These are phyloP conservation scores for Neolamprologus devosi DNA, from an alignment of 2,113 vertebrate genomes.

Conservation along the genomic window DNA sequence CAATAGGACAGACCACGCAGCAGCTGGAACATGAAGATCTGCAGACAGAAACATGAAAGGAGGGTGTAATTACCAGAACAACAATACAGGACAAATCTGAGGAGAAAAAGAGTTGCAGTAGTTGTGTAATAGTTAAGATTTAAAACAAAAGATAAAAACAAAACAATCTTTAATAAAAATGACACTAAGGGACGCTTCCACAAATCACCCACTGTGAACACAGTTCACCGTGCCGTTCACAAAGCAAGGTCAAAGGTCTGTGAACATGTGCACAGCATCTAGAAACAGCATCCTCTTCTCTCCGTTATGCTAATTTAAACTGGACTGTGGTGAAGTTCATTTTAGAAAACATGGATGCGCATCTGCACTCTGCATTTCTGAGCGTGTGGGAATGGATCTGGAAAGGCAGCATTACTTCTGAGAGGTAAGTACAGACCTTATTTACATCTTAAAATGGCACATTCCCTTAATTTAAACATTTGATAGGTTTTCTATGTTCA, in stretches of 20 bases:
- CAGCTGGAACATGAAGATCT: slow-evolving; percentile 99
- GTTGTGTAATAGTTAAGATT: not conserved
- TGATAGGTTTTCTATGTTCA: not conserved
- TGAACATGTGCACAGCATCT: not conserved
- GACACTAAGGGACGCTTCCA: not conserved
- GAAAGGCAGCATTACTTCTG: not conserved
- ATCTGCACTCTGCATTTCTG: not conserved
- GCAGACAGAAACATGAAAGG: not conserved
- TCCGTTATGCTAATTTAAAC: accelerated
- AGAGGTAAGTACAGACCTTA: not conserved
- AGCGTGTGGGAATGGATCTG: not conserved
- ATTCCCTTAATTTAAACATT: not conserved
- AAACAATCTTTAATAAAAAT: not conserved
- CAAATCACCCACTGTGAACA: not conserved
- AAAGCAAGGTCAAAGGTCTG: not conserved
- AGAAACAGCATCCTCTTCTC: not conserved
- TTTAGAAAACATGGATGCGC: not conserved
- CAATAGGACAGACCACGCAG: slow-evolving; percentile 91
- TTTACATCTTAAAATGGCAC: not conserved
- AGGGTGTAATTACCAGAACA: not conserved
- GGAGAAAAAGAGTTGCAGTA: not conserved
- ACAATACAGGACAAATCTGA: not conserved
- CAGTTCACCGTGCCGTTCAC: not conserved
- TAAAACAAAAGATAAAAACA: not conserved
- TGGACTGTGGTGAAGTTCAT: not conserved